phyloP scores from a whole-genome alignment of 2,113 vertebrate species.

The Tinamus guttatus region DNA sequence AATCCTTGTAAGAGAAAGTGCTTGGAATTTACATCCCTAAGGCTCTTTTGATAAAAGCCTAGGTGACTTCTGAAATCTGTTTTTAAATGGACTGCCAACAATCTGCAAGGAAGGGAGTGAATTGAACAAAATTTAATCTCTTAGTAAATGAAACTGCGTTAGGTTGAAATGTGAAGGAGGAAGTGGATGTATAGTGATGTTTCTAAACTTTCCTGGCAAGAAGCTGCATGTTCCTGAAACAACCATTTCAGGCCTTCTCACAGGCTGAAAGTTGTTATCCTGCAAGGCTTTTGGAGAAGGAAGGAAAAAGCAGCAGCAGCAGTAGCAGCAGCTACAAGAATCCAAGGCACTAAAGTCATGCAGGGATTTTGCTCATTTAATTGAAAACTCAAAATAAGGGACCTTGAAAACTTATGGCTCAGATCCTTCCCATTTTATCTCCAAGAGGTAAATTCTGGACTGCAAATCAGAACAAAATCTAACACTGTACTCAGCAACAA shows the following conservation, averaged over 20 bases:
- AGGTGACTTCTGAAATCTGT: not conserved
- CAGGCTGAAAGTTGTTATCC: not conserved
- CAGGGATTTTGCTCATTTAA: not conserved
- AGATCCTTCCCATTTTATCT: not conserved
- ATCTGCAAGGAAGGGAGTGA: not conserved
- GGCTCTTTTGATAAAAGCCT: not conserved
- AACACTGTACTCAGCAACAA: not conserved
- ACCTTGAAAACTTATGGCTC: not conserved
- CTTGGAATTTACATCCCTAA: not conserved
- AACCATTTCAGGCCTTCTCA: not conserved
- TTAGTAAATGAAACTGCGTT: not conserved
- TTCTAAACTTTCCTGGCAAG: not conserved
- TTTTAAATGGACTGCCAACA: not conserved
- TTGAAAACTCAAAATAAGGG: not conserved
- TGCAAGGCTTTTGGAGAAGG: not conserved
- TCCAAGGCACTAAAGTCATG: not conserved
- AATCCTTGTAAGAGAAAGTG: not conserved
- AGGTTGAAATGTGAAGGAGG: not conserved
- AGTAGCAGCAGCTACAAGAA: too few relatives aligned
- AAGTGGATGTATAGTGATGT: not conserved
- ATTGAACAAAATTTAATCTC: not conserved
- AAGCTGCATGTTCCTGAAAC: not conserved
- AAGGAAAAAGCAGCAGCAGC: accelerated
- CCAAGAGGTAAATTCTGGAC: not conserved
- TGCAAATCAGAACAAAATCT: not conserved